Evolutionary conservation across 2,113 vertebrate genomes (phyloP), one percentile per base, ranked within the genome.

Genomic region (Eolophus roseicapilla): DNA sequence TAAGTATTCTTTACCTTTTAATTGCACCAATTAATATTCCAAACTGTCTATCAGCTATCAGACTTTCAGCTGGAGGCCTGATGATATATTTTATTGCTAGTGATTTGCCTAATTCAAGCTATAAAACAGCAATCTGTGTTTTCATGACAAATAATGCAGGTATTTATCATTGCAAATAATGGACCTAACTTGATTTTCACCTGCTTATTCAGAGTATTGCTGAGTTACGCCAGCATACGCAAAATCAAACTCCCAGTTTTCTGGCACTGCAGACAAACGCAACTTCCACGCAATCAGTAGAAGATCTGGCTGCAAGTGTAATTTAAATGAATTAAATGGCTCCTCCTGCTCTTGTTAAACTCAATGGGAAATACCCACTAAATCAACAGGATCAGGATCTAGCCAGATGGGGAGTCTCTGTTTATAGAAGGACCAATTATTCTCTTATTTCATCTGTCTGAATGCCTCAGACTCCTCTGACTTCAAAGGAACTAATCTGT

Each of bases 101-200:
- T 29, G 10, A 92, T 83, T 64, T 88, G 33, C 27, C 52, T 20
- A 57, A 39, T 86, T 84, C n/a, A 82, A 79, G 19, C 43, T 65
- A 64, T 87, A 79, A 97, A 89, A 28, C 21, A 78, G 29, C 44
- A 84, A 64, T 73, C 47, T 29, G n/a, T 70, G 17, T 86, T 92
- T 62, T 70, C 7, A 84, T 75, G 52, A 57, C 67, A 85, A 84
- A 71, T 63, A 82, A 78, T 3, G 1, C 9, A 14, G 28, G 6
- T 68, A 87, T 89, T 79, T 91, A 46, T 84, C 49, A 41, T n/a
- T 73, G 70, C 5, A 87, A 74, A 63, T 76, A 91, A 80, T 20
- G 35, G 57, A 57, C 28, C 28, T 70, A 65, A 44, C 17, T 46
- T 82, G 63, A 31, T 91, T 35, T 73, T 90, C 25, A 65, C 19